These are phyloP conservation scores for Xenus cinereus DNA, from an alignment of 2,113 vertebrate genomes.

Conservation along the genomic window DNA sequence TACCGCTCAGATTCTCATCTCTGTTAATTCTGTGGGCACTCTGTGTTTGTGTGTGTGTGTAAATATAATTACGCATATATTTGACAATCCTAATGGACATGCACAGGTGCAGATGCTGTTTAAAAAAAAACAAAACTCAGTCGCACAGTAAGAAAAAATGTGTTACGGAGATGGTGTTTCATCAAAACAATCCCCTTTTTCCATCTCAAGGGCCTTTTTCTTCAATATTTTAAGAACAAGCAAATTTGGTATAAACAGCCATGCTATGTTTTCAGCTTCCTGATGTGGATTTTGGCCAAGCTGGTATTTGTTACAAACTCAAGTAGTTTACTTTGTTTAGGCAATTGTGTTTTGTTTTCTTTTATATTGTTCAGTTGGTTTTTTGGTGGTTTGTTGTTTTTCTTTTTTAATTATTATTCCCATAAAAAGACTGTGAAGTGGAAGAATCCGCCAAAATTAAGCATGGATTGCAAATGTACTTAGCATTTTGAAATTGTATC, in stretches of 20 bases:
- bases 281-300: not conserved
- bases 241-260: not conserved
- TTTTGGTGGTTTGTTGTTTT: not conserved
- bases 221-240: not conserved
- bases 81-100: not conserved
- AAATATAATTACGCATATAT: not conserved
- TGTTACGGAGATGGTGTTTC: not conserved
- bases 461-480: not conserved
- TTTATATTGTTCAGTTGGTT: not conserved
- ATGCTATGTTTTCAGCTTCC: not conserved
- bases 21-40: not conserved
- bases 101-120: not conserved
- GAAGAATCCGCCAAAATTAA: not conserved
- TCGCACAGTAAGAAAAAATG: not conserved
- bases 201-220: not conserved
- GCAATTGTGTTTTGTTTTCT: not conserved
- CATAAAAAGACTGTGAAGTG: not conserved
- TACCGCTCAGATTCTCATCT: slow-evolving; percentile 6
- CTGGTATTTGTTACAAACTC: not conserved
- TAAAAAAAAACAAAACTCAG: not conserved
- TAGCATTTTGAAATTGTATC: not conserved
- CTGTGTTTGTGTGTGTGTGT: not conserved
- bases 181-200: not conserved
- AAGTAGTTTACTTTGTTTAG: not conserved
- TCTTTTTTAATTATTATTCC: not conserved